phyloP scores from a whole-genome alignment of 2,113 vertebrate species.

The Cacatua alba region DNA sequence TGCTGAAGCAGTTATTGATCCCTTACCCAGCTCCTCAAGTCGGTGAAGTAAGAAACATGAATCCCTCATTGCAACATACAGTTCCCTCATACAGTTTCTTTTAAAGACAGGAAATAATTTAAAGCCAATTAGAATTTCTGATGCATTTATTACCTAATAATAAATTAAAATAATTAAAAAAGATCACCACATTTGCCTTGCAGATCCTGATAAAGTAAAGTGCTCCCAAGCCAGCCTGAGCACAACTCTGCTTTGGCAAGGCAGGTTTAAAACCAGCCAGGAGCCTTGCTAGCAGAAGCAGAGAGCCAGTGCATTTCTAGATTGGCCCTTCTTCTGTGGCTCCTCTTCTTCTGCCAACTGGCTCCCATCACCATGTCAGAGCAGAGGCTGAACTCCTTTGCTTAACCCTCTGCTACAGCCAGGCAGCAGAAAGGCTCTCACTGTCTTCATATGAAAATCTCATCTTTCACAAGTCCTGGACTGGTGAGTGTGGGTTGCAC shows the following conservation, averaged over 20 bases:
- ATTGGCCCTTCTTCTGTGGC: neutral
- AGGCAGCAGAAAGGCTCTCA: neutral
- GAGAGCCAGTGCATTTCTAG: neutral
- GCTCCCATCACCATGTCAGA: neutral
- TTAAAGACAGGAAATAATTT: neutral
- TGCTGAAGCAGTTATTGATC: neutral
- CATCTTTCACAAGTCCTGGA: neutral
- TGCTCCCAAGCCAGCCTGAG: neutral
- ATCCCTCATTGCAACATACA: neutral
- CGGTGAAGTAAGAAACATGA: neutral
- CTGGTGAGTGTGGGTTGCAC: neutral
- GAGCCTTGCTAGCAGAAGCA: neutral
- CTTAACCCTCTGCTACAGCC: neutral
- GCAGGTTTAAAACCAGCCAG: neutral
- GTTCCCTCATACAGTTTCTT: neutral
- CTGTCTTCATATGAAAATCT: neutral
- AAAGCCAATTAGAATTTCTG: neutral
- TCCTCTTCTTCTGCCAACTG: neutral
- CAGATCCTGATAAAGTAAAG: neutral
- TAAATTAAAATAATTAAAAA: too few relatives aligned
- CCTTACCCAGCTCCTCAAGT: neutral
- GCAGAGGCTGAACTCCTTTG: neutral
- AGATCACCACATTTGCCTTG: neutral
- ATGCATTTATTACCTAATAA: neutral
- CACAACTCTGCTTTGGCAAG: neutral